These are phyloP conservation scores for Premnoplex brunnescens DNA, from an alignment of 2,797 vertebrate genomes.

Conservation along the genomic window DNA sequence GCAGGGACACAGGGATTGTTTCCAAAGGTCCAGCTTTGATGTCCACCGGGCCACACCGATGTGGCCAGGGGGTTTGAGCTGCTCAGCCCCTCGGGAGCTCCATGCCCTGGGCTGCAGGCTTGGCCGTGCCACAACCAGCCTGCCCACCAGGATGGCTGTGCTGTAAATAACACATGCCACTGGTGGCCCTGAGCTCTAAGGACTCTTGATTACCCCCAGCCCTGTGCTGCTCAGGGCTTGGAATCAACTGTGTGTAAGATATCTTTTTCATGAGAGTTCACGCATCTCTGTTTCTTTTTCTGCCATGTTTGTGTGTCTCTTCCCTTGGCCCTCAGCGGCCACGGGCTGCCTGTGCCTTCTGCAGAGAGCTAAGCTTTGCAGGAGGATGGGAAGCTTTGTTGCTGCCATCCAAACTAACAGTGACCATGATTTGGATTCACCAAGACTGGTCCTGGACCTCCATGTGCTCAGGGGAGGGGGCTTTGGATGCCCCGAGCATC, in stretches of 20 bases:
- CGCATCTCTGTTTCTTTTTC: not conserved
- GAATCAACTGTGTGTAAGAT: not conserved
- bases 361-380: not conserved
- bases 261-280: not conserved
- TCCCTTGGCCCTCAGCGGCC: not conserved
- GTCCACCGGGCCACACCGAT: rapidly evolving
- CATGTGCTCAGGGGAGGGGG: not conserved
- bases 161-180: not conserved
- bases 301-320: not conserved
- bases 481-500: not conserved
- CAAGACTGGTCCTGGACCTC: not conserved
- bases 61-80: not conserved
- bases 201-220: not conserved
- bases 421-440: rapidly evolving
- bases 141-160: not conserved
- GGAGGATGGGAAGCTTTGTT: not conserved
- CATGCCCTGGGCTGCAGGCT: not conserved
- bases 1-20: rapidly evolving
- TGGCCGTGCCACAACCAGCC: not conserved
- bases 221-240: not conserved
- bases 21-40: not conserved
- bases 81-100: not conserved
- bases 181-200: slow-evolving; percentile 2
- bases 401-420: not conserved
- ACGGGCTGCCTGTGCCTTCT: not conserved